A percentile compares a stretch with the other conserved stretches of the same genome.
Evolutionary conservation across 37 sponge, comb jelly and placozoan species (phyloP).

Genomic region (Halichondria panicea): DNA sequence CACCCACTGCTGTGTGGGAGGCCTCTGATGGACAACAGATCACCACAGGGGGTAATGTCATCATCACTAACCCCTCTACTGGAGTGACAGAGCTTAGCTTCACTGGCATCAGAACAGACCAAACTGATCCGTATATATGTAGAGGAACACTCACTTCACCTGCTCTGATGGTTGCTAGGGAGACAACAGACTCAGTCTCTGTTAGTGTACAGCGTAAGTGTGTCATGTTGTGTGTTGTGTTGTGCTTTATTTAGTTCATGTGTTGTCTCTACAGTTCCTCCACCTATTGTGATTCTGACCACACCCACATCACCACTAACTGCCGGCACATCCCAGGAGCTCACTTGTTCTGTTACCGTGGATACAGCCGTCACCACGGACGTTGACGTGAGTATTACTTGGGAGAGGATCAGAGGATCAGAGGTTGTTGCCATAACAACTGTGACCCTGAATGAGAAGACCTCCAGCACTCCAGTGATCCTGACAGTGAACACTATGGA

Average conservation of each 20-base stretch:
- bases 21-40: not conserved
- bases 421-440: too few relatives aligned
- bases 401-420: too few relatives aligned
- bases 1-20: slow-evolving; percentile 3
- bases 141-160: not conserved
- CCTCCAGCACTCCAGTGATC: too few relatives aligned
- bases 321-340: not conserved
- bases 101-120: not conserved
- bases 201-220: not conserved
- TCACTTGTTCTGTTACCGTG: slow-evolving; percentile 10
- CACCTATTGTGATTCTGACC: slow-evolving; percentile 2
- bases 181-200: not conserved
- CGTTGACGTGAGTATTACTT: not conserved
- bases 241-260: too few relatives aligned
- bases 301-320: not conserved
- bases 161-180: not conserved
- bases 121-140: not conserved
- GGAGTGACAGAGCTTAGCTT: not conserved
- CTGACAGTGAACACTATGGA: too few relatives aligned
- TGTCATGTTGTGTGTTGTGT: not conserved
- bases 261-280: not conserved
- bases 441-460: too few relatives aligned
- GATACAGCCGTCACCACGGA: slow-evolving; percentile 4
- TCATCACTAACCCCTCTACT: not conserved
- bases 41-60: not conserved